Percentiles rank a stretch among this genome's conserved stretches.
phyloP scores from a whole-genome alignment of 2,113 vertebrate species.

The Oceanites oceanicus region DNA sequence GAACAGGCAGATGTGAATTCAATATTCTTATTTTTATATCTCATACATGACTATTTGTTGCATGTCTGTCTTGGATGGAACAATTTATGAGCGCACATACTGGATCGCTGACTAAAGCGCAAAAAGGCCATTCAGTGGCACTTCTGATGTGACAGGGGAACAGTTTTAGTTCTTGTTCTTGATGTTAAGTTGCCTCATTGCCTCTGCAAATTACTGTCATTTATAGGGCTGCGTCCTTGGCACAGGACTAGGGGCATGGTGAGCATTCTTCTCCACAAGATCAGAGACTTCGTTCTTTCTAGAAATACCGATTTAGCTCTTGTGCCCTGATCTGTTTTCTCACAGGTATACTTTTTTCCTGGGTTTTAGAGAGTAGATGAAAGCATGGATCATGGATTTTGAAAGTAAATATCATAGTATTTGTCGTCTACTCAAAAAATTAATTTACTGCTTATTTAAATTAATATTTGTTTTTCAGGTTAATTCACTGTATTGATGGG shows the following conservation, averaged over 20 bases:
- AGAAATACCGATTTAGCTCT: not conserved
- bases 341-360: not conserved
- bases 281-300: not conserved
- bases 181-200: not conserved
- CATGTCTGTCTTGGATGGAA: not conserved
- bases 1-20: not conserved
- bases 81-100: fast-evolving
- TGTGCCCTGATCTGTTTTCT: not conserved
- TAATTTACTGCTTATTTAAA: not conserved
- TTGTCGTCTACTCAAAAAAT: not conserved
- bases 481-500: not conserved
- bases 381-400: not conserved
- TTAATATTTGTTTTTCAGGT: not conserved
- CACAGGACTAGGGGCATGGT: not conserved
- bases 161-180: not conserved
- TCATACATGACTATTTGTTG: not conserved
- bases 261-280: not conserved
- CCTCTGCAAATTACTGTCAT: not conserved
- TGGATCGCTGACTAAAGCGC: not conserved
- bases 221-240: not conserved
- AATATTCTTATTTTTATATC: not conserved
- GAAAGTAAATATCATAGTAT: not conserved
- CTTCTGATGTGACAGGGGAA: not conserved
- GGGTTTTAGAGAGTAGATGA: not conserved
- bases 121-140: not conserved